phyloP scores from a whole-genome alignment of 2,797 vertebrate genomes.

The Gephyroberyx darwinii region DNA sequence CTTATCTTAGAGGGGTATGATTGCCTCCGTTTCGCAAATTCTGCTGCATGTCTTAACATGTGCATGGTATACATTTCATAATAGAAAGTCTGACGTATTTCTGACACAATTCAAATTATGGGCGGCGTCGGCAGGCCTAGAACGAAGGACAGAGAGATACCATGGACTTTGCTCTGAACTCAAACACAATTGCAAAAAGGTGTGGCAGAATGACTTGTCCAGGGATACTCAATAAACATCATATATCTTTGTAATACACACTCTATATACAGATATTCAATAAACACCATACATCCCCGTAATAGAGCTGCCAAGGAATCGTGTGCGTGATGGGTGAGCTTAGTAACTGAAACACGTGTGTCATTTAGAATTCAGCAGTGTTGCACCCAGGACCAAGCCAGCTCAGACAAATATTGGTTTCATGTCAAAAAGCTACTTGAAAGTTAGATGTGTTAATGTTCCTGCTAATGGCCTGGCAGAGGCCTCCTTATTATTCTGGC shows the following conservation, averaged over 20 bases:
- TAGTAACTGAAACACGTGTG: constrained; percentile 45
- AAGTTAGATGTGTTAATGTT: constrained; percentile 85
- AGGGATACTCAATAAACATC: constrained; percentile 4
- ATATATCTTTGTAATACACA: not conserved
- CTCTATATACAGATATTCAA: constrained; percentile 26
- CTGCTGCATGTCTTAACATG: constrained; percentile 3
- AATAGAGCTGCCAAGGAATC: constrained; percentile 28
- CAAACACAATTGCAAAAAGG: not conserved
- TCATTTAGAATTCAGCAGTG: constrained; percentile 71
- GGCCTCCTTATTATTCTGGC: constrained; percentile 82
- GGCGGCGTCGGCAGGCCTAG: not conserved
- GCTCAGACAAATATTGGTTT: constrained; percentile 83
- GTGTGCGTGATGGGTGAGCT: constrained; percentile 19
- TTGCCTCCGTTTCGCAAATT: constrained; percentile 21
- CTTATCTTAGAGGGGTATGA: constrained; percentile 25
- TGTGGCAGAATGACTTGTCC: no score
- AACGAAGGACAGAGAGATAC: constrained; percentile 1
- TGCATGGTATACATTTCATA: not conserved
- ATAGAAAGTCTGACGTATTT: not conserved
- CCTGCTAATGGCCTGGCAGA: constrained; percentile 78
- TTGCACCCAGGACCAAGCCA: constrained; percentile 51
- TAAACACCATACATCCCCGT: constrained; percentile 19
- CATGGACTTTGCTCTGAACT: not conserved
- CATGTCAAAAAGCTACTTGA: constrained; percentile 83
- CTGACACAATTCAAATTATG: constrained; percentile 1